Conservation (phyloP, 1,140 invertebrate genomes). For the Cyphomyrmex costatus region DNA sequence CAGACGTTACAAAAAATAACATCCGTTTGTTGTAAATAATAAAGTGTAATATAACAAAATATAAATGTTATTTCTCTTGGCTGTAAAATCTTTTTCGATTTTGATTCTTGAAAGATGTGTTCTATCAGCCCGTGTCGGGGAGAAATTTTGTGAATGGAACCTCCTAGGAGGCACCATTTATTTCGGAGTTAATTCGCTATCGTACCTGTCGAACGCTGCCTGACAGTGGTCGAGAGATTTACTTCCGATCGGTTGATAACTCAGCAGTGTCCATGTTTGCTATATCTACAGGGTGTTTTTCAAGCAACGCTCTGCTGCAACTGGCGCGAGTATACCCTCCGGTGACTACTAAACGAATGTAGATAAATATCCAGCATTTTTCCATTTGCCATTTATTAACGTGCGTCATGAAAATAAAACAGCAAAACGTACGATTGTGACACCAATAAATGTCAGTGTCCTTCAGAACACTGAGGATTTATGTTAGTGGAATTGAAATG, state of each 20-base stretch:
- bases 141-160: slow-evolving; percentile 79
- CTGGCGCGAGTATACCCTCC: slow-evolving; percentile 68
- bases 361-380: slow-evolving; percentile 72
- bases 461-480: slow-evolving; percentile 11
- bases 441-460: slow-evolving; percentile 63
- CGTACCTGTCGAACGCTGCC: slow-evolving; percentile 76
- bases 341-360: slow-evolving; percentile 54
- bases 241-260: slow-evolving; percentile 78
- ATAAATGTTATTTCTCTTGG: not conserved
- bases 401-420: slow-evolving; percentile 35
- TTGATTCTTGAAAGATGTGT: slow-evolving; percentile 39
- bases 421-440: slow-evolving; percentile 29
- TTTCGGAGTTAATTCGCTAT: slow-evolving; percentile 79
- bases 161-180: slow-evolving; percentile 78
- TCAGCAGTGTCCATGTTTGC: slow-evolving; percentile 74
- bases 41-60: not conserved
- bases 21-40: not conserved
- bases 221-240: slow-evolving; percentile 76
- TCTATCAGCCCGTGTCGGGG: slow-evolving; percentile 25
- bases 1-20: not conserved
- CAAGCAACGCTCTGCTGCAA: slow-evolving; percentile 61
- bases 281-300: slow-evolving; percentile 78
- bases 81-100: slow-evolving; percentile 7
- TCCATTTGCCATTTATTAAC: slow-evolving; percentile 69
- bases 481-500: slow-evolving; percentile 12